Conservation (phyloP, 2,888 invertebrate species). For the Drosophila koepferae region DNA sequence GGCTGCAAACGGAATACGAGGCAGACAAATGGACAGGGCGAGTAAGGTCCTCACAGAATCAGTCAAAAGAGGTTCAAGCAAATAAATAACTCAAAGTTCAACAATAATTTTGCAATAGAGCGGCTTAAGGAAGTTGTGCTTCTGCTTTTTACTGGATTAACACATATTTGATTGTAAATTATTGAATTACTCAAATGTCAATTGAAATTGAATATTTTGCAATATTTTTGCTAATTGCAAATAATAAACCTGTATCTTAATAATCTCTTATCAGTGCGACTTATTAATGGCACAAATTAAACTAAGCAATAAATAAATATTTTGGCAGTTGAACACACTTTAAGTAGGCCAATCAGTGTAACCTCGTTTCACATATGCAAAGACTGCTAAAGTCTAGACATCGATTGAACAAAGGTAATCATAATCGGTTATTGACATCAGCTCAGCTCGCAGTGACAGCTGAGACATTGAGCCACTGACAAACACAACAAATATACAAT, state of each 20-base stretch:
- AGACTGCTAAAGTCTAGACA: constrained; percentile 19
- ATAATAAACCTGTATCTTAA: neutral
- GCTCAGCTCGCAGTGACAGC: constrained; percentile 3
- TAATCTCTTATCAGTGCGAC: neutral
- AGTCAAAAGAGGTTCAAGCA: neutral
- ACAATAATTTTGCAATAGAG: neutral
- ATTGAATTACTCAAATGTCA: neutral
- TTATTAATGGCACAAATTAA: neutral
- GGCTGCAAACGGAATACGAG: neutral
- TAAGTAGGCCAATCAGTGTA: neutral
- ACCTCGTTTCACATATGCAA: neutral
- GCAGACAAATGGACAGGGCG: constrained; percentile 29
- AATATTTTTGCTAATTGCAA: neutral
- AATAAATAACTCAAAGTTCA: neutral
- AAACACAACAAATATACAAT: no score
- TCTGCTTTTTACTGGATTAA: neutral
- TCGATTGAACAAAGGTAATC: neutral
- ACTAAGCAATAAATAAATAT: neutral
- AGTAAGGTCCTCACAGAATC: neutral
- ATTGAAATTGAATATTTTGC: neutral
- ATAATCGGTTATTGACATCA: constrained; percentile 27
- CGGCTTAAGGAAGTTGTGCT: neutral
- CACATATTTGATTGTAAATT: neutral
- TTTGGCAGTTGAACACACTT: neutral
- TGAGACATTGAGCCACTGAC: neutral